Conservation (phyloP, 1,140 invertebrate genomes). For the Acromyrmex echinatior region DNA sequence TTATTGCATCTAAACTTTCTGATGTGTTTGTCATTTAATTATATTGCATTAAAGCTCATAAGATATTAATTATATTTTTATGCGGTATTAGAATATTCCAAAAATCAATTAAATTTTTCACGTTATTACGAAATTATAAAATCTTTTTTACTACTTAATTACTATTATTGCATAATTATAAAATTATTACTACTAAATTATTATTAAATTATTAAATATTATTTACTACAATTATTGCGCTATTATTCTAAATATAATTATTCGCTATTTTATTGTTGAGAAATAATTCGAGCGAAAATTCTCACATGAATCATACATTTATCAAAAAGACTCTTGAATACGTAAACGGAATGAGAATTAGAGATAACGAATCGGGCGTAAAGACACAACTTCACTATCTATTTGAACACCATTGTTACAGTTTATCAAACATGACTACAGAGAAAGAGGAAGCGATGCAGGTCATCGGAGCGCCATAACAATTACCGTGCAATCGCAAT, state of each 20-base stretch:
- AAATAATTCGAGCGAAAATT: constrained; percentile 53
- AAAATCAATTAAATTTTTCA: neutral
- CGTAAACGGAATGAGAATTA: neutral
- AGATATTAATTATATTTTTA: neutral
- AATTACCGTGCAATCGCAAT: constrained; percentile 56
- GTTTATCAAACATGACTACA: neutral
- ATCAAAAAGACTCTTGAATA: neutral
- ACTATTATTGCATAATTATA: neutral
- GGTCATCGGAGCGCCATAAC: neutral
- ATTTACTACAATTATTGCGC: neutral
- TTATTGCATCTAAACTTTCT: constrained; percentile 10
- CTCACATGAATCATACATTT: neutral
- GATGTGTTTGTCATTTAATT: neutral
- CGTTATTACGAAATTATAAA: neutral
- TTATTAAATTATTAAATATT: neutral
- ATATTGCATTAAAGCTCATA: neutral
- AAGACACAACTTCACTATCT: constrained; percentile 1
- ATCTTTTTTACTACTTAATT: neutral
- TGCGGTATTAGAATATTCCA: neutral
- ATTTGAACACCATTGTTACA: constrained; percentile 15
- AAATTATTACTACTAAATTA: too few relatives aligned
- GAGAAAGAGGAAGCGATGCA: neutral
- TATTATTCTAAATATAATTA: constrained; percentile 1
- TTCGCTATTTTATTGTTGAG: constrained; percentile 37
- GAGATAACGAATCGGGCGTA: neutral